A percentile compares a stretch with the other conserved stretches of the same genome.
Conservation (phyloP, 2,113 vertebrate species). For the Meriones unguiculatus region DNA sequence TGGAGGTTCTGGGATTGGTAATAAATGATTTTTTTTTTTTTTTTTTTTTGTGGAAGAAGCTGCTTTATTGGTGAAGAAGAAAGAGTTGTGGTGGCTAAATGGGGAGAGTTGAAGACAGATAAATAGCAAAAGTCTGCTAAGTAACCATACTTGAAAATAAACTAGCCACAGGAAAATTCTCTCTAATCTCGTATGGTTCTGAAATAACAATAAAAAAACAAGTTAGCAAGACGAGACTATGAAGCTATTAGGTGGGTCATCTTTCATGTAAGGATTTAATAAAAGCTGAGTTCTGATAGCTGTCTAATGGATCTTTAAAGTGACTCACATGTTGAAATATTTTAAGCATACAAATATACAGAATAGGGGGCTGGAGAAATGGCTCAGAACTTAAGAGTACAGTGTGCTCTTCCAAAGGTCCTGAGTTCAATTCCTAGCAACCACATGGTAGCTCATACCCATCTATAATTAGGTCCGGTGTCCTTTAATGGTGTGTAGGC, state of each 20-base stretch:
- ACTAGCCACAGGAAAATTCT: neutral
- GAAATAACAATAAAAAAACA: neutral
- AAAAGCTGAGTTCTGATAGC: neutral
- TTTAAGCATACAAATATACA: neutral
- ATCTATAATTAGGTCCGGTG: no score
- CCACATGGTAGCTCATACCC: no score
- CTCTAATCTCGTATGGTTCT: slow-evolving; percentile 53
- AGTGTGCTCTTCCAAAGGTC: no score
- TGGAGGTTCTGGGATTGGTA: neutral
- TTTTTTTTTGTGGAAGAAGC: neutral
- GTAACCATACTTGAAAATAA: neutral
- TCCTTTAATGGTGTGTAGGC: no score
- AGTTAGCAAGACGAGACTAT: neutral
- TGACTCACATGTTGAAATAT: neutral
- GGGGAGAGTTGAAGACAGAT: neutral
- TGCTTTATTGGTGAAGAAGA: neutral
- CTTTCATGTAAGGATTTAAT: neutral
- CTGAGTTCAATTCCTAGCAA: no score
- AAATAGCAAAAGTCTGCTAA: neutral
- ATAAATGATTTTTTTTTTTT: neutral
- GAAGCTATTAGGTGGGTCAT: neutral
- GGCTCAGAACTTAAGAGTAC: no score
- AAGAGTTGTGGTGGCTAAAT: neutral
- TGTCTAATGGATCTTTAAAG: neutral
- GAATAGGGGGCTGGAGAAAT: no score